These are phyloP conservation scores for Hydrocynus forskahlii DNA, from an alignment of 2,797 vertebrate species.

Conservation along the genomic window DNA sequence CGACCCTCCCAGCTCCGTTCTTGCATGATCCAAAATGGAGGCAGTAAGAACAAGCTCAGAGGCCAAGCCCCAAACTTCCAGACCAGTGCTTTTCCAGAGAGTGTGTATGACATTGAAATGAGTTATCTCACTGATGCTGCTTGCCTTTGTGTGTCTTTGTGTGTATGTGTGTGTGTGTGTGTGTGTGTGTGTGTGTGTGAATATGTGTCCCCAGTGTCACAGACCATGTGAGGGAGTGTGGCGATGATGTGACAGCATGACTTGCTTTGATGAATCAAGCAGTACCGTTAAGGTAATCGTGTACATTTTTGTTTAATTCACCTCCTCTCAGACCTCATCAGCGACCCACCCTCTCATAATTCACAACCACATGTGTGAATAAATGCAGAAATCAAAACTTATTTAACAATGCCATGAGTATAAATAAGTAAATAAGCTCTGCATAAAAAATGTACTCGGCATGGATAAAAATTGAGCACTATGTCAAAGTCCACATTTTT, in stretches of 20 bases:
- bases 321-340: not conserved
- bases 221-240: slow-evolving; percentile 33
- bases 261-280: slow-evolving; percentile 32
- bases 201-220: slow-evolving; percentile 20
- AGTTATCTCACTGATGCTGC: slow-evolving; percentile 23
- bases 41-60: not conserved
- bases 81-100: not conserved
- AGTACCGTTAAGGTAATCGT: slow-evolving; percentile 26
- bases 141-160: slow-evolving; percentile 39
- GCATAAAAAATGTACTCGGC: no score
- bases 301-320: not conserved
- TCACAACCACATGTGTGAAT: not conserved
- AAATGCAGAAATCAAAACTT: not conserved
- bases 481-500: no score
- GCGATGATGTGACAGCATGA: slow-evolving; percentile 16
- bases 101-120: not conserved
- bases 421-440: no score
- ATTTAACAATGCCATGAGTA: not conserved
- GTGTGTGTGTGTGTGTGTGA: slow-evolving; percentile 10
- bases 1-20: slow-evolving; percentile 37
- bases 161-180: slow-evolving; percentile 36
- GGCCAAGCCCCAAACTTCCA: not conserved
- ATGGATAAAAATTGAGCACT: no score
- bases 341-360: not conserved
- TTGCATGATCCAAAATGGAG: slow-evolving; percentile 42